Base-by-base conservation (phyloP, 1,140 invertebrate genomes). In the Mamestra configurata region DNA sequence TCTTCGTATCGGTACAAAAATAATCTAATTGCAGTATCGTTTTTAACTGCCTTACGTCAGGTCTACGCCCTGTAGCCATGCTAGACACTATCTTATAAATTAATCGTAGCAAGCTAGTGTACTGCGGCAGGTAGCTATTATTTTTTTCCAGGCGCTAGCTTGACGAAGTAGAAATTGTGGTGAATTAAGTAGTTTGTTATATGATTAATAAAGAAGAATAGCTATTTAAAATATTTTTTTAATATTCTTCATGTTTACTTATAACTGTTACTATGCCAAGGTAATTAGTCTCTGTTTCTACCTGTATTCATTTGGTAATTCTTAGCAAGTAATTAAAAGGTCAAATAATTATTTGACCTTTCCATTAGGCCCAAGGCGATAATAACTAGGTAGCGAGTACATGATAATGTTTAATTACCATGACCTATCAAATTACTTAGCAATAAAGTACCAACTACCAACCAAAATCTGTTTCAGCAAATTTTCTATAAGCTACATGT, bases 51-150 rank as follows among this genome's bases (percentile, higher is more conserved):
- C 35, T 51, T 71, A 59, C 51, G 27, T 71, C 68, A 22, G n/a
- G 22, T 70, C 66, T 70, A 70, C 66, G 66, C 66, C 66, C 66
- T 46, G 40, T 27, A 49, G 66, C 66, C 66, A 70, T 46, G 40
- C 66, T 70, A 70, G 66, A 70, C 66, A 70, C 22, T 70, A 70
- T 70, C 66, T 70, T 49, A 70, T 70, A 70, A 70, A 70, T 70
- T 49, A 70, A 70, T 70, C 66, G 66, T 70, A 70, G 66, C 66
- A 70, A 70, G 40, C 46, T 13, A 35, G 46, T 71, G 46, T 31
- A 53, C 24, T 43, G 43, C 49, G 24, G 49, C 37, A 35, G 68
- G n/a, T 53, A 51, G 49, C 68, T 71, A 71, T 71, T 71, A 71
- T 71, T 71, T 53, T 71, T 71, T 53, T 53, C 53, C 49, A 71